Evolutionary conservation across 1,140 invertebrate species (phyloP).

Genomic region (Probaryconus sp.): DNA sequence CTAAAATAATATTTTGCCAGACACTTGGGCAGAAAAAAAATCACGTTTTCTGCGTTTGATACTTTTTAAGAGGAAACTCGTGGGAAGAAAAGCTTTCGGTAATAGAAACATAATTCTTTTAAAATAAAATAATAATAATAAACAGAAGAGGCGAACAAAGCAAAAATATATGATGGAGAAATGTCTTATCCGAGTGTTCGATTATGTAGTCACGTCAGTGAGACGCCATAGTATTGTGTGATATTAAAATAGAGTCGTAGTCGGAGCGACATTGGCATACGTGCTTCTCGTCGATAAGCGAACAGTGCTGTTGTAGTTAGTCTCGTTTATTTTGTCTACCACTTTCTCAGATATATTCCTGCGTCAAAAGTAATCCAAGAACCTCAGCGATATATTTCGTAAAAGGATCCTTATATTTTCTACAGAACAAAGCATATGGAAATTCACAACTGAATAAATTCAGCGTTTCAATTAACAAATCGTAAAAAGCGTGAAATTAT

Average conservation of each 20-base stretch:
- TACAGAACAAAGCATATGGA: no score
- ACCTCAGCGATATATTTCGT: constrained; percentile 16
- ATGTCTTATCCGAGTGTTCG: constrained; percentile 38
- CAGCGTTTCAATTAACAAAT: no score
- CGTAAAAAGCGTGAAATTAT: no score
- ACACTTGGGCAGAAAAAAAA: no score
- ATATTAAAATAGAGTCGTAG: constrained; percentile 28
- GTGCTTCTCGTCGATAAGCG: constrained; percentile 40
- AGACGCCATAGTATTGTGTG: constrained; percentile 40
- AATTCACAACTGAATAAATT: no score
- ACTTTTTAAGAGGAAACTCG: no score
- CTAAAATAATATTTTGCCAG: no score
- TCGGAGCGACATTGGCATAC: constrained; percentile 27
- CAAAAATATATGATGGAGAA: constrained; percentile 37
- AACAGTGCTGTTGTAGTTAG: constrained; percentile 40
- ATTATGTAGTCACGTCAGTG: constrained; percentile 55
- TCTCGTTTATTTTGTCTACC: constrained; percentile 43
- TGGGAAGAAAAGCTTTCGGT: constrained; percentile 6
- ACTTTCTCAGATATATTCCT: constrained; percentile 32
- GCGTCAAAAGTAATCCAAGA: constrained; percentile 20
- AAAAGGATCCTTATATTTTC: constrained; percentile 21
- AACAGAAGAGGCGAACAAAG: background rate
- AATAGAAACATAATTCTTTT: constrained; percentile 19
- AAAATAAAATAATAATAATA: constrained; percentile 16
- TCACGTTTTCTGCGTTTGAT: no score